These are phyloP conservation scores for Brotula barbata DNA, from an alignment of 2,797 vertebrate genomes.

Conservation along the genomic window DNA sequence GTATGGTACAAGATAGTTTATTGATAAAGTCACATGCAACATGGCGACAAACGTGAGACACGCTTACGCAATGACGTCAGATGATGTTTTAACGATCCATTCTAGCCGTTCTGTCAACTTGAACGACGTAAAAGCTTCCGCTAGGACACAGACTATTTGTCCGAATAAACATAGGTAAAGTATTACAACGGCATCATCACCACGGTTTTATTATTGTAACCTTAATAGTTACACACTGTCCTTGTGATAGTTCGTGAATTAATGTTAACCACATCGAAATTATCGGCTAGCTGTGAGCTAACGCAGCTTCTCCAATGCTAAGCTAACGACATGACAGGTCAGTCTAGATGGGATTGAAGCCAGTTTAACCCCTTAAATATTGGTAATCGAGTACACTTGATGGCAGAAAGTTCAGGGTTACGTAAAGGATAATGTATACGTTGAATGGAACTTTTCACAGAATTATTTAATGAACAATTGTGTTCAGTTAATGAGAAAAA, in stretches of 20 bases:
- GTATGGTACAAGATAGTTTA: neutral
- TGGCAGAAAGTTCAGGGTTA: no score
- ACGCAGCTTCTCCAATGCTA: slow-evolving; percentile 28
- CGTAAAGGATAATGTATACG: no score
- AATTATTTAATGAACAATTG: no score
- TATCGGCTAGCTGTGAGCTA: neutral
- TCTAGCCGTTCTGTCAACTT: slow-evolving; percentile 1
- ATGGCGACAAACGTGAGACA: slow-evolving; percentile 22
- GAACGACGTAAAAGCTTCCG: slow-evolving; percentile 12
- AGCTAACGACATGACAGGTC: slow-evolving; percentile 1
- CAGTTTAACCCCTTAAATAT: no score
- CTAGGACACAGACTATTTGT: slow-evolving; percentile 1
- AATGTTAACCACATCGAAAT: neutral
- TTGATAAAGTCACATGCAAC: slow-evolving; percentile 5
- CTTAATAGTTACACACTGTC: fast-evolving
- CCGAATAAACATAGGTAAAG: slow-evolving; percentile 38
- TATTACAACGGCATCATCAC: neutral
- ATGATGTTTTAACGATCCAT: slow-evolving; percentile 33
- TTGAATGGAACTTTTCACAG: no score
- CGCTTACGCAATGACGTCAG: slow-evolving; percentile 38
- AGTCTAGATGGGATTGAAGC: no score
- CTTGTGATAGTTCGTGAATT: fast-evolving
- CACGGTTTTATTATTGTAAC: fast-evolving
- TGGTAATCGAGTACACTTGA: no score
- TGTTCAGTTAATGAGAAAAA: no score